Evolutionary conservation across 2,113 vertebrate species (phyloP).

Genomic region (Tiliqua scincoides): DNA sequence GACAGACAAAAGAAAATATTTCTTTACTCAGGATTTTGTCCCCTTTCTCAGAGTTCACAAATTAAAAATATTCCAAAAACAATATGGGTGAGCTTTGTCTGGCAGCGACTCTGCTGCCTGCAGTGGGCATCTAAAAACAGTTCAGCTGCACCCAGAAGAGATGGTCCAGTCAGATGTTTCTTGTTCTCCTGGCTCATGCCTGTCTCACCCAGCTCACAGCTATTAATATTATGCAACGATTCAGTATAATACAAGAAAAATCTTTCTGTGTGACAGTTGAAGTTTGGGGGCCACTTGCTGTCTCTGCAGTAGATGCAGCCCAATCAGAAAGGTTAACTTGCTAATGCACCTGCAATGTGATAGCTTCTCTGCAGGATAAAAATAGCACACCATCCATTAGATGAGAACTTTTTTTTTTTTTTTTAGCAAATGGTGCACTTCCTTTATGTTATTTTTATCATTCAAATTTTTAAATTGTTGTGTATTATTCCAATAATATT

Average conservation of each 20-base stretch:
- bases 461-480: background rate
- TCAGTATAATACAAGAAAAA: background rate
- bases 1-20: too few species aligned
- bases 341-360: slow-evolving; percentile 29
- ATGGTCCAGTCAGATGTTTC: too few species aligned
- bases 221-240: background rate
- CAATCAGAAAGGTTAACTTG: slow-evolving; percentile 18
- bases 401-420: slow-evolving; percentile 2
- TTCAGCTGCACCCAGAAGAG: too few species aligned
- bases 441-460: background rate
- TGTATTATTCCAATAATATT: background rate
- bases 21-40: too few species aligned
- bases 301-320: slow-evolving; percentile 1
- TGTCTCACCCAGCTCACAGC: too few species aligned
- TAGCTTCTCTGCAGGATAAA: slow-evolving; percentile 25
- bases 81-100: too few species aligned
- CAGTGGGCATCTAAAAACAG: too few species aligned
- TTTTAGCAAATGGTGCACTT: background rate
- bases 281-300: background rate
- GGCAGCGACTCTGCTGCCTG: too few species aligned
- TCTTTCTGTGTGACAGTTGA: background rate
- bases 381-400: slow-evolving; percentile 20
- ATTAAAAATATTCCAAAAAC: too few species aligned
- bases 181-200: too few species aligned
- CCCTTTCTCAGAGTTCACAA: too few species aligned